Base-by-base conservation (phyloP, 2,888 invertebrate species). In the Xestia sexstrigata region DNA sequence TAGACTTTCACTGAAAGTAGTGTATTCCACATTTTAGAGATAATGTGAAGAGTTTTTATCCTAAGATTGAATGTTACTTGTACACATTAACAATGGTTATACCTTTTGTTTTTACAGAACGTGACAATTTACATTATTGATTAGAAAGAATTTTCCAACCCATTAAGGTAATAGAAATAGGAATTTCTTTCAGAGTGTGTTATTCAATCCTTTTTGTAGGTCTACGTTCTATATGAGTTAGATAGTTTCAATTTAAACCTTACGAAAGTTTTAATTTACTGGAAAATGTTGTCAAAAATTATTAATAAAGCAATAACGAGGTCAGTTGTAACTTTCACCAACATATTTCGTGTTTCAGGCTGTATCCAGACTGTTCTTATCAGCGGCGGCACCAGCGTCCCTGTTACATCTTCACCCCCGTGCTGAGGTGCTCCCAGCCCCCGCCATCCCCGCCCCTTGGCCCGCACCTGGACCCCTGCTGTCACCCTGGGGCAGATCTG, bases 401-500 rank as follows among this genome's bases (percentile, higher is more conserved):
- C 90, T 97, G 49, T 92, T 97, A n/a, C 93, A 92, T 75, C 89
- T 97, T 90, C 91, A 95, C 92, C 93, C 97, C 82, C 91, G 96
- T 26, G 93, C 95, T 88, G 95, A 95, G 84, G 83, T 95, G 23
- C 91, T 96, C 30, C 96, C 96, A 0, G 94, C 95, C 1, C 95
- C 96, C 0, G 93, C 93, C 0, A 90, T 95, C 3, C 93, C 95
- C 2, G 93, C 95, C 0, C 94, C 95, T 23, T 96, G 96, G 96
- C 94, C 95, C 0, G 94, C 95, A 0, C 92, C 95, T 11, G 96
- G 94, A 2, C 96, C 96, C 1, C 91, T 94, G 0, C 90, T 96
- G 5, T 95, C 96, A 0, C 96, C 96, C 3, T 96, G 96, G 96
- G 96, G 87, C 20, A 92, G 96, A 87, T 96, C 96, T 35, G 96